Conservation (phyloP, 2,888 invertebrate species). For the Chrysolina oricalcia region DNA sequence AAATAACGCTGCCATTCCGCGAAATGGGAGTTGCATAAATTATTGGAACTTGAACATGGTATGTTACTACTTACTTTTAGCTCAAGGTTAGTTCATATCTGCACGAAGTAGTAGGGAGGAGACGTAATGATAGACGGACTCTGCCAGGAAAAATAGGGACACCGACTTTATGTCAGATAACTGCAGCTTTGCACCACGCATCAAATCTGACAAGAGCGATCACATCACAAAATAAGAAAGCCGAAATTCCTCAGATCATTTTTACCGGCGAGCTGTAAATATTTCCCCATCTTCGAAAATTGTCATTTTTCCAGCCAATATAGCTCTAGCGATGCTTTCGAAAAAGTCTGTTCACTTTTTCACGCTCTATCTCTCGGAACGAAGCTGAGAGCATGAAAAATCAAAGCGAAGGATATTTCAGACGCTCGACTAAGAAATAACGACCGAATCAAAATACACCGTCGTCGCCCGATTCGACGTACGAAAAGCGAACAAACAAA, state of each 20-base stretch:
- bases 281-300: neutral
- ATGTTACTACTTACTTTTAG: no score
- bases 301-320: constrained; percentile 5
- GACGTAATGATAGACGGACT: no score
- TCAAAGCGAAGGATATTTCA: constrained; percentile 29
- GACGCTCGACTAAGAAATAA: constrained; percentile 30
- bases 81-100: no score
- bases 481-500: constrained; percentile 30
- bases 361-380: constrained; percentile 21
- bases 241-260: neutral
- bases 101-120: no score
- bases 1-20: no score
- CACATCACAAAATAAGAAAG: neutral
- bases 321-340: constrained; percentile 3
- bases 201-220: neutral
- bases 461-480: constrained; percentile 22
- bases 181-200: neutral
- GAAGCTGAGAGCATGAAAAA: constrained; percentile 17
- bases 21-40: no score
- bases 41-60: no score
- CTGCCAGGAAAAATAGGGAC: no score
- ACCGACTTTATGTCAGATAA: no score
- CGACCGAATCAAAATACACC: constrained; percentile 32
- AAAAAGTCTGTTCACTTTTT: constrained; percentile 20
- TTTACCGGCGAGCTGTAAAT: neutral